Percentiles rank a stretch among this genome's conserved stretches.
phyloP scores from a whole-genome alignment of 2,888 invertebrate species.

The Endomychus coccineus region DNA sequence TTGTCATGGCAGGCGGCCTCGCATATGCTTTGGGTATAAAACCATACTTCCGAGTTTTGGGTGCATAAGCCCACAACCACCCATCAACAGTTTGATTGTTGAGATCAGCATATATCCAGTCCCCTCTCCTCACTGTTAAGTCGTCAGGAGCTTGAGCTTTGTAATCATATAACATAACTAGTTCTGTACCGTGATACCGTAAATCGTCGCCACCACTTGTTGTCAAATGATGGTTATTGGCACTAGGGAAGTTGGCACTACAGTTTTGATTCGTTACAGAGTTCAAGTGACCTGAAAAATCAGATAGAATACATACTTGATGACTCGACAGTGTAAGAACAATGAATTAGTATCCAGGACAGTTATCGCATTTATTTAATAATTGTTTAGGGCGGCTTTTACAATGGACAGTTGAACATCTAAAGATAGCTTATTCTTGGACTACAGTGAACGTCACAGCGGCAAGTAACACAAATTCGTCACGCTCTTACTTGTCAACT shows the following conservation, averaged over 20 bases:
- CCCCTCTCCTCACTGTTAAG: constrained; percentile 81
- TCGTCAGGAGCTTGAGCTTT: constrained; percentile 93
- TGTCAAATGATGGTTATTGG: constrained; percentile 27
- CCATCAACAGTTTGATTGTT: constrained; percentile 91
- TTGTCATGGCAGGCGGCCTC: constrained; percentile 85
- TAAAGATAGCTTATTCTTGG: too few relatives aligned
- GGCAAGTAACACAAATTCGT: too few relatives aligned
- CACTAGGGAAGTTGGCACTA: constrained; percentile 9
- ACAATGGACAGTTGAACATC: too few relatives aligned
- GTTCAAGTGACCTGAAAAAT: constrained; percentile 47
- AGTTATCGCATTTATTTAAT: too few relatives aligned
- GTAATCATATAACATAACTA: constrained; percentile 92
- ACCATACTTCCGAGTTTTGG: constrained; percentile 85
- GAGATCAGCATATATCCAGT: constrained; percentile 93
- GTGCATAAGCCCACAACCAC: constrained; percentile 92
- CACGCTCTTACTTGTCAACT: too few relatives aligned
- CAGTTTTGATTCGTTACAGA: constrained; percentile 33
- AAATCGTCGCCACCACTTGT: constrained; percentile 52
- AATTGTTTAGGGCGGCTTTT: too few relatives aligned
- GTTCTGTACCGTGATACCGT: constrained; percentile 79
- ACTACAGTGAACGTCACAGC: too few relatives aligned
- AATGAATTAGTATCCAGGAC: too few relatives aligned
- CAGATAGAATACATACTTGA: too few relatives aligned
- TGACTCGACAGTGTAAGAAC: too few relatives aligned
- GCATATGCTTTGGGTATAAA: constrained; percentile 95